A percentile compares a stretch with the other conserved stretches of the same genome.
phyloP scores from a whole-genome alignment of 2,888 invertebrate genomes.

The Nyleta sp. region DNA sequence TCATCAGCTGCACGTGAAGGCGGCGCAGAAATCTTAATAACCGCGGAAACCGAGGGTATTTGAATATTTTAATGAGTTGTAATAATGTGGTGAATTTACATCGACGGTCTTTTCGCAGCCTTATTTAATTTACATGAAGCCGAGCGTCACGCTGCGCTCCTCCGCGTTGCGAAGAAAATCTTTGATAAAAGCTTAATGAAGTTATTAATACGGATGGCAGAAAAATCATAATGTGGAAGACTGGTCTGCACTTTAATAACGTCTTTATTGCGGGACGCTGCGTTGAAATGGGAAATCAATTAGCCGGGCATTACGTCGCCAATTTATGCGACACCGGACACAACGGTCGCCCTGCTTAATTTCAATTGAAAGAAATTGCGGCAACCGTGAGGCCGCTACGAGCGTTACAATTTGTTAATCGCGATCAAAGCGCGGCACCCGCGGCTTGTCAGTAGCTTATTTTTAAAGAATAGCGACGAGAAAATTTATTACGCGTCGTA shows the following conservation, averaged over 20 bases:
- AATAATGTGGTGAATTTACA: constrained; percentile 33
- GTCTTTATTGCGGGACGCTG: constrained; percentile 17
- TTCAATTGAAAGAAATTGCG: constrained; percentile 51
- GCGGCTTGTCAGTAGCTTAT: constrained; percentile 55
- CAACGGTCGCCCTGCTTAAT: constrained; percentile 22
- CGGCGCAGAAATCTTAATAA: constrained; percentile 9
- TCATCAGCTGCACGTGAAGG: constrained; percentile 14
- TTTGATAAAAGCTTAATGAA: no score
- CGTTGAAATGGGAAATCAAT: constrained; percentile 44
- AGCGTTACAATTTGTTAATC: constrained; percentile 63
- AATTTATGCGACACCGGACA: no score
- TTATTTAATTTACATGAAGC: constrained; percentile 36
- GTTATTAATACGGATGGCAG: no score
- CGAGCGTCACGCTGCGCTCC: constrained; percentile 46
- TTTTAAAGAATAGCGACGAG: constrained; percentile 56
- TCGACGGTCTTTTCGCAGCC: constrained; percentile 26
- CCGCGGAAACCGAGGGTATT: constrained; percentile 28
- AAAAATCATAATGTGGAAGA: no score
- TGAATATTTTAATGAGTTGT: constrained; percentile 52
- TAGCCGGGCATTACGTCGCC: no score
- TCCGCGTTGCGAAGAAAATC: no score
- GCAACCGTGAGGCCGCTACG: constrained; percentile 22
- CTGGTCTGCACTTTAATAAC: no score
- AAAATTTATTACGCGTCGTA: constrained; percentile 56
- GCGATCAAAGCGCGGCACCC: constrained; percentile 63